Evolutionary conservation across 1,140 invertebrate species (phyloP), one percentile per base, ranked within the genome.

Genomic region (Epicauta chinensis): DNA sequence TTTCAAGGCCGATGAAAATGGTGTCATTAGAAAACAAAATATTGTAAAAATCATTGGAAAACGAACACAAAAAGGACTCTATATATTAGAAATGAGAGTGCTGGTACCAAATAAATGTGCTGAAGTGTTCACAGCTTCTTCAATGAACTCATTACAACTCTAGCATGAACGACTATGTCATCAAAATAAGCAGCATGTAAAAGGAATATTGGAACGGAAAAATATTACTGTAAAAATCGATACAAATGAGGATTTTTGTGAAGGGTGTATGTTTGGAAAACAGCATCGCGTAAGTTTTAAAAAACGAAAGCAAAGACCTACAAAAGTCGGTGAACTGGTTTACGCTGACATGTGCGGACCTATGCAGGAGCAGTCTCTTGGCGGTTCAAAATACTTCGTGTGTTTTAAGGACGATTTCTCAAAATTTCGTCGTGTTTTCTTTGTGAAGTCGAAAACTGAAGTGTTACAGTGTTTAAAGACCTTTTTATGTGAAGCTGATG

Each of bases 291-390:
- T 55, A 16, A 51, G 63, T 0, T 72, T 71, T 54, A 10, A 3
- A 12, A 34, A 7, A 5, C 32, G n/a, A 34, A 12, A 2, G 11
- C 32, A 34, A 34, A 34, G n/a, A 34, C 3, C 31, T 10, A 47
- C 55, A 2, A 58, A 51, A 48, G 38, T 57, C 16, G 66, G 69
- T 45, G 69, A 74, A 45, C 23, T 73, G 10, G 67, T 76, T 32
- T 68, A 75, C 53, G 60, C 58, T 6, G 73, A 77, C 61, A 56
- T 73, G 0, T 72, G 71, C 51, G 73, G 73, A 1, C 71, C 72
- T 11, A 73, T 77, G 63, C 53, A 69, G 17, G 53, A 44, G 12
- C 12, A 49, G 23, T 63, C 66, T 1, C 38, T 50, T n/a, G 59
- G 67, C 30, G 61, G 62, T 16, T 48, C 60, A 37, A 64, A 47